Evolutionary conservation across 2,113 vertebrate species (phyloP).

Genomic region (Myrmophylax atrothorax): DNA sequence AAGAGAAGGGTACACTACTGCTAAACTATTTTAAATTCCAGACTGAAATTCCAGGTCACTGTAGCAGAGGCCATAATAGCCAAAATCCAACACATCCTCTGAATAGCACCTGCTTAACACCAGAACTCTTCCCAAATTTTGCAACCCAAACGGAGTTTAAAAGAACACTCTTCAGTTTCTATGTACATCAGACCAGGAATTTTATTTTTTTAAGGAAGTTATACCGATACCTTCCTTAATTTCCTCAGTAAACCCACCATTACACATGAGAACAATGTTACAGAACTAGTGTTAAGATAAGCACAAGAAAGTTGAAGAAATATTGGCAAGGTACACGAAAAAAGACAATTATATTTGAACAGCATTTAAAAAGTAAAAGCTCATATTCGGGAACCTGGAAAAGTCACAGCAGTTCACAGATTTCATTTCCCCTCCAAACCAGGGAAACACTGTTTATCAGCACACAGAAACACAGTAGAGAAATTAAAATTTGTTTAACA

Average conservation of each 20-base stretch:
- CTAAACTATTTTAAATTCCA: neutral
- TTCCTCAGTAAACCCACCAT: neutral
- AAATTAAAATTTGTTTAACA: neutral
- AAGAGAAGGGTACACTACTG: neutral
- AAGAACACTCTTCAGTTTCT: neutral
- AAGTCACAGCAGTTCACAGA: neutral
- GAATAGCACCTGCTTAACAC: neutral
- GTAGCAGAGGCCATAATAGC: neutral
- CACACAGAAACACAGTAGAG: rapidly evolving
- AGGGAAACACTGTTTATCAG: neutral
- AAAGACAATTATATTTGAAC: rapidly evolving
- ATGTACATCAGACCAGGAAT: neutral
- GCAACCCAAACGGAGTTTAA: neutral
- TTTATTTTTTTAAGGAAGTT: neutral
- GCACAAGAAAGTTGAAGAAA: neutral
- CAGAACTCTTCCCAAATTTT: neutral
- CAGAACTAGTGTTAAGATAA: neutral
- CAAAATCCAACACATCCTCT: neutral
- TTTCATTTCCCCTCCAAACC: neutral
- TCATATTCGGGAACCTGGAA: neutral
- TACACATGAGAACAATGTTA: rapidly evolving
- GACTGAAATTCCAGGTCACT: neutral
- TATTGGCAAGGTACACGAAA: rapidly evolving
- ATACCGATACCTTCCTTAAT: neutral
- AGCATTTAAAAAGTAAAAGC: neutral